Percentiles rank a stretch among this genome's conserved stretches.
These are phyloP conservation scores for Chaetura pelagica DNA, from an alignment of 2,113 vertebrate genomes.

Conservation along the genomic window DNA sequence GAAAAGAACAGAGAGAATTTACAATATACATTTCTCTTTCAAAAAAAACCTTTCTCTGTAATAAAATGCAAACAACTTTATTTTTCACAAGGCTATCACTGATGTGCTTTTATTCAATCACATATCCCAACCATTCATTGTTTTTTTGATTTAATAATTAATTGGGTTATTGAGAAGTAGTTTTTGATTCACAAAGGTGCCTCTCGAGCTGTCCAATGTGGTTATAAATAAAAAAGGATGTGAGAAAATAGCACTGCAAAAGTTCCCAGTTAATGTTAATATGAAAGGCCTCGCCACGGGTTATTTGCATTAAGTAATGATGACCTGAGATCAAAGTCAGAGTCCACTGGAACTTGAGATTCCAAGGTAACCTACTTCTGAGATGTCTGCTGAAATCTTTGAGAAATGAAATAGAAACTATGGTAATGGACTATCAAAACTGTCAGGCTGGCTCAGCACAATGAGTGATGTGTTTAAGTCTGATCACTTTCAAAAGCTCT, in stretches of 20 bases:
- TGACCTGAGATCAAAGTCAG: constrained; percentile 68
- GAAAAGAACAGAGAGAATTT: constrained; percentile 30
- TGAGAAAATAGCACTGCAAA: neutral
- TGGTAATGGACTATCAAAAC: constrained; percentile 75
- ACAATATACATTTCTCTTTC: constrained; percentile 5
- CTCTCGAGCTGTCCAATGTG: neutral
- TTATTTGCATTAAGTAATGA: constrained; percentile 64
- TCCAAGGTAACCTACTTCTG: constrained; percentile 60
- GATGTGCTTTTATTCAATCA: constrained; percentile 54
- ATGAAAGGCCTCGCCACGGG: neutral
- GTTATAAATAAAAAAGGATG: constrained; percentile 9
- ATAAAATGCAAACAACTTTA: constrained; percentile 4
- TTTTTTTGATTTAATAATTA: constrained; percentile 44
- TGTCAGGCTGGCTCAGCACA: constrained; percentile 66
- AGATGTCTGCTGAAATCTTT: constrained; percentile 73
- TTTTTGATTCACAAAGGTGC: neutral
- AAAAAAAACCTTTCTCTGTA: neutral
- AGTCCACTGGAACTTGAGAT: constrained; percentile 16
- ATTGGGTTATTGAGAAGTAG: neutral
- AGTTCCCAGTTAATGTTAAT: neutral
- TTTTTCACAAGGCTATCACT: neutral
- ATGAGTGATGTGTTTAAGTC: constrained; percentile 59
- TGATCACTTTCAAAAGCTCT: constrained; percentile 62
- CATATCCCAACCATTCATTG: constrained; percentile 31
- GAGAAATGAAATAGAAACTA: constrained; percentile 69